Evolutionary conservation across 2,888 invertebrate genomes (phyloP).

Genomic region (Geophilus truncorum): DNA sequence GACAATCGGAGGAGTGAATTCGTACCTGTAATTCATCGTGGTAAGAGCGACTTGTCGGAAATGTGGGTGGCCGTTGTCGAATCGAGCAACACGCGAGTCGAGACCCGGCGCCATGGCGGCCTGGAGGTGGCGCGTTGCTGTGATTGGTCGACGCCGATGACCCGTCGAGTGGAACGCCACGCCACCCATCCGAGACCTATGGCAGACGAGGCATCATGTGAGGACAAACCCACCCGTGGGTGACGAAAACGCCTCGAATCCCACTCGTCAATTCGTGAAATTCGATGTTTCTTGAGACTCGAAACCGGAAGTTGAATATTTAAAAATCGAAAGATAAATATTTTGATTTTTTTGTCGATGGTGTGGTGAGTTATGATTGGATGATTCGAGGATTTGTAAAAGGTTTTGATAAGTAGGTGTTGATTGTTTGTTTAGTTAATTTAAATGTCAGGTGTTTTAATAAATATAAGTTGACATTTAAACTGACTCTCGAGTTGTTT

Average conservation of each 20-base stretch:
- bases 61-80: neutral
- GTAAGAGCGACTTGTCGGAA: neutral
- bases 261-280: too few relatives aligned
- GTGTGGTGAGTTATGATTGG: too few relatives aligned
- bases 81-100: neutral
- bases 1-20: neutral
- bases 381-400: too few relatives aligned
- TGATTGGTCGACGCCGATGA: neutral
- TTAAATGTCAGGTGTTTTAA: too few relatives aligned
- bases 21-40: neutral
- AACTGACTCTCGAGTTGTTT: too few relatives aligned
- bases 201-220: neutral
- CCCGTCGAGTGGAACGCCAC: neutral
- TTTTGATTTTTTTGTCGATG: too few relatives aligned
- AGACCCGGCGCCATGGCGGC: neutral
- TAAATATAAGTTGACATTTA: too few relatives aligned
- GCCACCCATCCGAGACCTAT: constrained; percentile 7
- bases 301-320: neutral
- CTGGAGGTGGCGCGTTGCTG: neutral
- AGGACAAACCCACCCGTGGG: neutral
- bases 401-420: too few relatives aligned
- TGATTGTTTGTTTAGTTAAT: too few relatives aligned
- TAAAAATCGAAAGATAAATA: too few relatives aligned
- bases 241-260: too few relatives aligned
- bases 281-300: neutral